phyloP scores from a whole-genome alignment of 2,113 vertebrate species.

The Gobiocypris rarus region DNA sequence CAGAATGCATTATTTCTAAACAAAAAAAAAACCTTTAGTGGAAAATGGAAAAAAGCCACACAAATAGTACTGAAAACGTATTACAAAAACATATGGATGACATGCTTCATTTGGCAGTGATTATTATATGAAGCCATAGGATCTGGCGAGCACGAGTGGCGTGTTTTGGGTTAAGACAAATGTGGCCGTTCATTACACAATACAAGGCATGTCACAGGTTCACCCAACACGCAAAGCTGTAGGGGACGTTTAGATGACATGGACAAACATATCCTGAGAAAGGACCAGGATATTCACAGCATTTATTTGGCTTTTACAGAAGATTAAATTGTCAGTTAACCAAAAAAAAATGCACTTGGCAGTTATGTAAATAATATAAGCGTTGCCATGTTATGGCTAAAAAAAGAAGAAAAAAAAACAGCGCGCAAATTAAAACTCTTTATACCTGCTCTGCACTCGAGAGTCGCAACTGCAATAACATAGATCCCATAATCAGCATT shows the following conservation, averaged over 20 bases:
- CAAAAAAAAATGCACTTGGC: slow-evolving; percentile 68
- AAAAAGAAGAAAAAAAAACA: slow-evolving; percentile 62
- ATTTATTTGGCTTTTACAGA: slow-evolving; percentile 35
- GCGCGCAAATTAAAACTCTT: slow-evolving; percentile 72
- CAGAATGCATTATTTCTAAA: not conserved
- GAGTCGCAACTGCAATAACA: slow-evolving; percentile 58
- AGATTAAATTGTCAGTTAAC: slow-evolving; percentile 50
- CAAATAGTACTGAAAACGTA: not conserved
- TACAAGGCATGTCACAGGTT: slow-evolving; percentile 68
- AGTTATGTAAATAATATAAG: slow-evolving; percentile 73
- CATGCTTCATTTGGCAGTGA: slow-evolving; percentile 27
- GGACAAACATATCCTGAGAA: slow-evolving; percentile 35
- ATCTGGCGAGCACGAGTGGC: slow-evolving; percentile 8
- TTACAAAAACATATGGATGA: slow-evolving; percentile 19
- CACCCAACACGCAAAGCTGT: slow-evolving; percentile 35
- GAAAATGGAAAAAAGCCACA: not conserved
- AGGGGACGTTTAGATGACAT: slow-evolving; percentile 8
- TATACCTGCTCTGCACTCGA: slow-evolving; percentile 51
- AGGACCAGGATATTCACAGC: slow-evolving; percentile 20
- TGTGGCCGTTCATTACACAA: slow-evolving; percentile 40
- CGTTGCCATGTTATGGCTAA: slow-evolving; percentile 60
- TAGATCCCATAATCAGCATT: slow-evolving; percentile 54
- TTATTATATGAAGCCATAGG: not conserved
- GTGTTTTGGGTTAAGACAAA: slow-evolving; percentile 47
- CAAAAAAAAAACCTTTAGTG: not conserved